Evolutionary conservation across 1,140 invertebrate genomes (phyloP), one percentile per base, ranked within the genome.

Genomic region (Drosophila mayri): DNA sequence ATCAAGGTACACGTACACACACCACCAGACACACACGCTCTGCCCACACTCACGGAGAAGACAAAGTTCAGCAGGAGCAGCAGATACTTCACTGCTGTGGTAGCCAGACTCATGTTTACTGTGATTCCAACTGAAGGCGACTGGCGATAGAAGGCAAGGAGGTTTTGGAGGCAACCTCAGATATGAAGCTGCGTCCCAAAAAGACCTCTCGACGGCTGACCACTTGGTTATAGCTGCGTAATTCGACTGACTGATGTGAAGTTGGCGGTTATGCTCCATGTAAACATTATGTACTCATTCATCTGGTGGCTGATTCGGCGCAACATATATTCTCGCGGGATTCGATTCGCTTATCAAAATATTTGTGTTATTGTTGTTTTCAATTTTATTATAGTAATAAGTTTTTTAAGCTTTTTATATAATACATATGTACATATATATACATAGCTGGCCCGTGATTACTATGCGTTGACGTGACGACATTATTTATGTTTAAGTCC

Each of bases 71-170:
- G 74, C 16, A 92, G 70, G 47, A 92, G 59, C 59, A 92, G 63
- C 70, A 92, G 74, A 76, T 92, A 87, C 73, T 92, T 92, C 66
- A 90, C 77, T 72, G 91, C 92, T 46, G 84, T 78, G 46, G 81
- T 67, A 8, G 67, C 76, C 40, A 92, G 73, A 16, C 81, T 84
- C 91, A 92, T 92, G 32, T 68, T 86, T 38, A 60, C 62, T 65
- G 38, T 64, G 44, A 25, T n/a, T 58, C 22, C 28, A 65, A 38
- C 61, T 47, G 46, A 64, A 76, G 62, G 67, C 20, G 59, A 73
- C 49, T 64, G 61, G 49, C 47, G 40, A n/a, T n/a, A n/a, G n/a
- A 46, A 35, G 32, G 82, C 58, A 57, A 62, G 72, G 46, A 65
- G 64, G 50, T 63, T 41, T 63, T 41, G 46, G 50, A 22, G 52